Evolutionary conservation across 1,140 invertebrate species (phyloP).

Genomic region (Nephila pilipes): DNA sequence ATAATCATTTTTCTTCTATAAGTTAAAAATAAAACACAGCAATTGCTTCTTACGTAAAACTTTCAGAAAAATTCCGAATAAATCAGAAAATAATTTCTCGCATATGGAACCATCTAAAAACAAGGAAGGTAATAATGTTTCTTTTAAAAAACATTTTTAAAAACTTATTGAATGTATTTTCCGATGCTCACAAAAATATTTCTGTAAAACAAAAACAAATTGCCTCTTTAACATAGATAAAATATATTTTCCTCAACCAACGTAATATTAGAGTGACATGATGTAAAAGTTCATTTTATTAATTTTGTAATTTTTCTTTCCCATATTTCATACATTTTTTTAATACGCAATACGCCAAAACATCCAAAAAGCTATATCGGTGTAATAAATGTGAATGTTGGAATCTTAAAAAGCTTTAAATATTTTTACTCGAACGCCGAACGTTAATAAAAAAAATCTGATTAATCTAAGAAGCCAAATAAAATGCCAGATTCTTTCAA

Average conservation of each 20-base stretch:
- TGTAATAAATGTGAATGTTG: background rate
- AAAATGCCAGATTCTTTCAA: background rate
- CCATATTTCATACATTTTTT: background rate
- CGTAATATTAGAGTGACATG: background rate
- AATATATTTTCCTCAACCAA: background rate
- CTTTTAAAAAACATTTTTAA: background rate
- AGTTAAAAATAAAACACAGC: background rate
- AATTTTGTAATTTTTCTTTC: background rate
- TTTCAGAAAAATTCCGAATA: background rate
- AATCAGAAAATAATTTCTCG: background rate
- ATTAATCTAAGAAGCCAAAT: background rate
- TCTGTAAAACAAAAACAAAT: background rate
- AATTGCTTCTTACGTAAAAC: conserved; percentile 4
- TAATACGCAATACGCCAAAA: background rate
- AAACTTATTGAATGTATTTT: background rate
- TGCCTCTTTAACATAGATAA: background rate
- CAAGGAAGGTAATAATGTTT: background rate
- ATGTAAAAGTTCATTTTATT: background rate
- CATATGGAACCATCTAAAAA: background rate
- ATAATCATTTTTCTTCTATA: background rate
- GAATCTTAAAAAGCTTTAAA: background rate
- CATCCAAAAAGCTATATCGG: background rate
- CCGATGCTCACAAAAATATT: background rate
- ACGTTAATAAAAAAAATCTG: background rate
- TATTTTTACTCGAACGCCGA: background rate